A percentile compares a stretch with the other conserved stretches of the same genome.
These are phyloP conservation scores for Microcebus lehilahytsara DNA, from an alignment of 2,113 vertebrate species.

Conservation along the genomic window DNA sequence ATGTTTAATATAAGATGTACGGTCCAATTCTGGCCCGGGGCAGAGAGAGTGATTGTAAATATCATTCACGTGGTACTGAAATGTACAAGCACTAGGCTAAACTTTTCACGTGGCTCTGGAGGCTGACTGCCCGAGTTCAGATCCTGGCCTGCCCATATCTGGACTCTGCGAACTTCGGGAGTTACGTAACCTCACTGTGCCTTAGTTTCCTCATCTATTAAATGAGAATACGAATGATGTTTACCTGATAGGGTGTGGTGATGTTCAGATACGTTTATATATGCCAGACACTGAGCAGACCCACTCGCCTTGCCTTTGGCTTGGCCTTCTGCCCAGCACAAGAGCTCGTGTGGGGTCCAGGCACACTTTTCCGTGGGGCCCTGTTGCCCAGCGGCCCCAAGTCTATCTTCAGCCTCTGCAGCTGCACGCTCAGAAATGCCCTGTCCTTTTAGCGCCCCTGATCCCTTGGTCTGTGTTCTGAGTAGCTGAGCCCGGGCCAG, in stretches of 20 bases:
- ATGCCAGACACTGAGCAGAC: neutral
- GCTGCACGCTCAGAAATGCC: neutral
- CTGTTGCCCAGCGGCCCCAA: neutral
- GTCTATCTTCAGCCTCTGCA: neutral
- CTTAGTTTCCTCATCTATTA: neutral
- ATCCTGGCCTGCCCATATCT: neutral
- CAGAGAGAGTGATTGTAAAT: neutral
- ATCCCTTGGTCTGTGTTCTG: neutral
- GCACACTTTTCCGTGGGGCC: neutral
- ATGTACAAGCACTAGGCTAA: neutral
- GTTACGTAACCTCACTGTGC: neutral
- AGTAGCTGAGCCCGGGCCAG: neutral
- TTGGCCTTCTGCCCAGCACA: neutral
- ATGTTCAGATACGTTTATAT: neutral
- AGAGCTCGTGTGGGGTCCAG: neutral
- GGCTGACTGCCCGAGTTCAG: neutral
- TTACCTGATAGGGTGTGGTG: neutral
- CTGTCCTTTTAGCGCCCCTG: neutral
- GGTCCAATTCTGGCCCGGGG: neutral
- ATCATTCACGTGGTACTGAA: constrained; percentile 4
- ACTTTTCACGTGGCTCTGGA: neutral
- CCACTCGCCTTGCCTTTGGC: neutral
- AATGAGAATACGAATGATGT: neutral
- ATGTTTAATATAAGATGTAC: constrained; percentile 6
- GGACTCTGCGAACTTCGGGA: neutral